A percentile compares a stretch with the other conserved stretches of the same genome.
Conservation (phyloP, 2,113 vertebrate species). For the Mugil cephalus region DNA sequence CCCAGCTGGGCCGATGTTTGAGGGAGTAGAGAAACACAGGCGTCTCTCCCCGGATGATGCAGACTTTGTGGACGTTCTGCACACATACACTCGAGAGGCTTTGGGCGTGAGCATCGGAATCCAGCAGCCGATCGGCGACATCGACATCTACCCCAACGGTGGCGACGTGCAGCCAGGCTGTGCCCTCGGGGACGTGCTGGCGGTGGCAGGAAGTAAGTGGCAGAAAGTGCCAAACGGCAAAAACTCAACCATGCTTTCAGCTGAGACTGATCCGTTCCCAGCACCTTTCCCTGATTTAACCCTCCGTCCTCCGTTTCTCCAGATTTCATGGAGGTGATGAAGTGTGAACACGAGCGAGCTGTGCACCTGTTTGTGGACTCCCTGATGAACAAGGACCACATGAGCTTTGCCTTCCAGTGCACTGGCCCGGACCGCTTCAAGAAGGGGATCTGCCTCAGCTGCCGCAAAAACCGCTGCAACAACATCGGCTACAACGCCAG, state of each 20-base stretch:
- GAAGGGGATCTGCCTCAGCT: constrained; percentile 97
- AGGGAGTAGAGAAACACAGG: constrained; percentile 85
- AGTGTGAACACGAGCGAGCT: constrained; percentile 94
- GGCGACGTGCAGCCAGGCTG: constrained; percentile 96
- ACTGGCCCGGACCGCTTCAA: constrained; percentile 91
- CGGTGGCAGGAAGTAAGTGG: constrained; percentile 88
- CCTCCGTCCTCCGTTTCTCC: neutral
- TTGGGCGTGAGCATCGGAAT: constrained; percentile 97
- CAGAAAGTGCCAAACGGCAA: too few species aligned
- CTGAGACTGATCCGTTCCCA: neutral
- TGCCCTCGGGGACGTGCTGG: constrained; percentile 86
- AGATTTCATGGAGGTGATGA: constrained; percentile 91
- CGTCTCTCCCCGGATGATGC: constrained; percentile 96
- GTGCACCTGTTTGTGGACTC: constrained; percentile 97
- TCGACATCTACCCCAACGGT: constrained; percentile 96
- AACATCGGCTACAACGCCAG: constrained; percentile 93
- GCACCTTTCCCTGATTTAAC: neutral
- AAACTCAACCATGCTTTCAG: neutral
- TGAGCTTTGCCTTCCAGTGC: constrained; percentile 95
- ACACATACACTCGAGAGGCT: constrained; percentile 92
- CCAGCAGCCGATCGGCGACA: constrained; percentile 93
- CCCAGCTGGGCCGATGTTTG: constrained; percentile 97
- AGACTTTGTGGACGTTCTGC: constrained; percentile 95
- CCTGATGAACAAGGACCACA: constrained; percentile 91
- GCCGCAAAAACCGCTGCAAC: constrained; percentile 95